Evolutionary conservation across 2,888 invertebrate genomes (phyloP).

Genomic region (Sphaerophoria taeniata): DNA sequence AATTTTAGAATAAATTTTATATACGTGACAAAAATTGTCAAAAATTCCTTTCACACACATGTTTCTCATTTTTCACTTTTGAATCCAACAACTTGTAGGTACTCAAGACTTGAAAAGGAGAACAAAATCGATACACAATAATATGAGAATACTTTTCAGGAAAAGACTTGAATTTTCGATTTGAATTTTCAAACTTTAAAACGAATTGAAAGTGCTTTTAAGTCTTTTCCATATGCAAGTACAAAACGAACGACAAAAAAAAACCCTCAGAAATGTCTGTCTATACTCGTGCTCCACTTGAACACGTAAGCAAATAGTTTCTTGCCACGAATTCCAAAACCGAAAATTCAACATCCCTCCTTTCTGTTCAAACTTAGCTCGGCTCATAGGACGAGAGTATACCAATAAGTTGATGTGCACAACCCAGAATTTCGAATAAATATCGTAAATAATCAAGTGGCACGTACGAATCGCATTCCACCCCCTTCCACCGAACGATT

Average conservation of each 20-base stretch:
- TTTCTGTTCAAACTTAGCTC: background rate
- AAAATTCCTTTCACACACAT: constrained; percentile 37
- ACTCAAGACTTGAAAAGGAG: background rate
- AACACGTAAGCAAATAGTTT: constrained; percentile 74
- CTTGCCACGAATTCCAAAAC: constrained; percentile 63
- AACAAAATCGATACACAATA: constrained; percentile 45
- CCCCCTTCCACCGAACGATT: background rate
- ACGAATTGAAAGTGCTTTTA: constrained; percentile 36
- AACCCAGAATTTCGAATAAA: constrained; percentile 42
- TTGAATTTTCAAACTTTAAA: constrained; percentile 21
- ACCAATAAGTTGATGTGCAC: background rate
- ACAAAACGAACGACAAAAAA: background rate
- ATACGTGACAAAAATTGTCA: constrained; percentile 69
- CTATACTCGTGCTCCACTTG: constrained; percentile 39
- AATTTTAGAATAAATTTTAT: constrained; percentile 68
- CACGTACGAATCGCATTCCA: constrained; percentile 60
- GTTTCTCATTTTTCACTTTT: background rate
- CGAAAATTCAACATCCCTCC: constrained; percentile 50
- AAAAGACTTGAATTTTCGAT: constrained; percentile 37
- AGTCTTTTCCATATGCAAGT: constrained; percentile 37
- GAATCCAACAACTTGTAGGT: background rate
- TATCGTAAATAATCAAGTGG: constrained; percentile 70
- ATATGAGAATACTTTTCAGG: constrained; percentile 18
- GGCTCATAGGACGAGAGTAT: background rate
- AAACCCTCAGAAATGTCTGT: background rate